phyloP scores from a whole-genome alignment of 2,797 vertebrate species.

The Benthosema pterotum region DNA sequence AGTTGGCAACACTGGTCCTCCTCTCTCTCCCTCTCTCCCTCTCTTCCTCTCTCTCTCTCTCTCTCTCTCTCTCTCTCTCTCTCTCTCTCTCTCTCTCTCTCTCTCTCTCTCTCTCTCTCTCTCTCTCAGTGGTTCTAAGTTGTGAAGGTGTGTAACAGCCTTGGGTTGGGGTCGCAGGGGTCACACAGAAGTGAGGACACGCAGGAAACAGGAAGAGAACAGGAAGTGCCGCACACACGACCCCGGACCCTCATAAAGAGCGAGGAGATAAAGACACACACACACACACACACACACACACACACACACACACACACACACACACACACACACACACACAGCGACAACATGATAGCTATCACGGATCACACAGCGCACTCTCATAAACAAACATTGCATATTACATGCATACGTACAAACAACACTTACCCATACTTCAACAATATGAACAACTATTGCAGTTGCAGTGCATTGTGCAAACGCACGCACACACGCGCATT shows the following conservation, averaged over 20 bases:
- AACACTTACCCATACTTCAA: background rate
- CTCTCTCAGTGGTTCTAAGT: no score
- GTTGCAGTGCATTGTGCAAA: no score
- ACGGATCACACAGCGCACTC: slow-evolving; percentile 23
- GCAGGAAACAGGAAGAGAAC: slow-evolving; percentile 11
- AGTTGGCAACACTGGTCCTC: no score
- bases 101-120: no score
- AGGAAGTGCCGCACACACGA: slow-evolving; percentile 7
- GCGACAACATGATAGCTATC: background rate
- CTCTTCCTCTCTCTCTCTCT: no score
- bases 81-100: no score
- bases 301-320: background rate
- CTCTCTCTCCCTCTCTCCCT: no score
- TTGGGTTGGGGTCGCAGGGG: background rate
- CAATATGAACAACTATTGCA: slow-evolving; percentile 2
- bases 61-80: no score
- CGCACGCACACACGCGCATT: slow-evolving; percentile 1
- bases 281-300: background rate
- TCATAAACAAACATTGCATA: background rate
- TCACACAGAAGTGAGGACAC: background rate
- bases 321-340: background rate
- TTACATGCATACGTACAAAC: background rate
- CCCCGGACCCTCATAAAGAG: slow-evolving; percentile 9
- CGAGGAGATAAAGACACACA: background rate
- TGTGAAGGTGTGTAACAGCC: background rate